phyloP scores from a whole-genome alignment of 2,888 invertebrate genomes.

The Epirrhoe tristata region DNA sequence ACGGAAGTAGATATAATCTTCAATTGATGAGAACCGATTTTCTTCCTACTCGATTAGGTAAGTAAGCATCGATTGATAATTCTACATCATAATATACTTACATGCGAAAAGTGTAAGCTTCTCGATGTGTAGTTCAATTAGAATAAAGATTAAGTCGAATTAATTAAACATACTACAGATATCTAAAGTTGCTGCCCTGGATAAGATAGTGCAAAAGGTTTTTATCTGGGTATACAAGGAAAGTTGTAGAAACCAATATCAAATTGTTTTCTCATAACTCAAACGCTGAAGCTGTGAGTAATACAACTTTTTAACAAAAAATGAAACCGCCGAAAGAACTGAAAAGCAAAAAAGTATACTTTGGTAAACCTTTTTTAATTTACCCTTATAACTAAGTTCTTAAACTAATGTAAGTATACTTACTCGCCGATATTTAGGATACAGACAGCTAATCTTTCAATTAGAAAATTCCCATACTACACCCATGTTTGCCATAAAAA shows the following conservation, averaged over 20 bases:
- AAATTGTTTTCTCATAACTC: not conserved
- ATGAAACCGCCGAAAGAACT: too few relatives aligned
- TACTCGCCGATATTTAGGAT: too few relatives aligned
- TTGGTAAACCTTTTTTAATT: too few relatives aligned
- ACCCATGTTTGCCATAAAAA: constrained; percentile 22
- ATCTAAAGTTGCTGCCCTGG: not conserved
- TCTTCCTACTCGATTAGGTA: not conserved
- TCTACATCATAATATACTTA: not conserved
- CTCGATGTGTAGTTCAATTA: not conserved
- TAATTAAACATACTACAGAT: not conserved
- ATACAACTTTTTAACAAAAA: not conserved
- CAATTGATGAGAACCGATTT: too few relatives aligned
- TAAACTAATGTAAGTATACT: too few relatives aligned
- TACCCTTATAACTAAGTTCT: too few relatives aligned
- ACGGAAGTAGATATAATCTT: too few relatives aligned
- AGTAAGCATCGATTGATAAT: not conserved
- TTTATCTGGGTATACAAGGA: not conserved
- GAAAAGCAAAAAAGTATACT: too few relatives aligned
- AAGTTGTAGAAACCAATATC: not conserved
- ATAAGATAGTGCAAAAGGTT: not conserved
- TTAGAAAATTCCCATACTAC: constrained; percentile 1
- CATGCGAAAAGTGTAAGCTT: not conserved
- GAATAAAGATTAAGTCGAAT: not conserved
- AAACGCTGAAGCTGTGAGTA: not conserved
- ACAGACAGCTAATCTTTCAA: too few relatives aligned